A percentile compares a stretch with the other conserved stretches of the same genome.
Conservation (phyloP, 2,797 vertebrate species). For the Novumbra hubbsi region DNA sequence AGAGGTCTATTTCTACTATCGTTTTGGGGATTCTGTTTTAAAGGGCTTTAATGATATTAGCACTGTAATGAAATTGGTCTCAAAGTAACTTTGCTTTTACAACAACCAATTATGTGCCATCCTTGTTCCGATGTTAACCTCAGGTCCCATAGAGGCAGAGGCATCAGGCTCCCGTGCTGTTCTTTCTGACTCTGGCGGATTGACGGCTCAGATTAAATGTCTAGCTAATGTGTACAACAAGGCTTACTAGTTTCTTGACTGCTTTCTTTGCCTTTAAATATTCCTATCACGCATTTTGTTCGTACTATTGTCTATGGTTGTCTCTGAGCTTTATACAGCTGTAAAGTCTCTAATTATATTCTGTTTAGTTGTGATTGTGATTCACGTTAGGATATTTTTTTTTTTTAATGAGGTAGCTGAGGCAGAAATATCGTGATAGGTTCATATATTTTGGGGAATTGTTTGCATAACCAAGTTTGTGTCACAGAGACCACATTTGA, state of each 20-base stretch:
- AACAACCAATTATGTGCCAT: constrained; percentile 55
- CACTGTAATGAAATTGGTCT: constrained; percentile 56
- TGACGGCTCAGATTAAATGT: constrained; percentile 8
- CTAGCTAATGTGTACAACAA: constrained; percentile 5
- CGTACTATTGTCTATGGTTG: constrained; percentile 5
- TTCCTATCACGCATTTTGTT: not conserved
- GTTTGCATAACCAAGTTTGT: constrained; percentile 6
- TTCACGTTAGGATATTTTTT: not conserved
- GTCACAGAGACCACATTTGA: constrained; percentile 9
- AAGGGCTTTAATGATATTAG: constrained; percentile 64
- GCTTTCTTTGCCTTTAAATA: constrained; percentile 13
- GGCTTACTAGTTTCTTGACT: not conserved
- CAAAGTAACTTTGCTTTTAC: constrained; percentile 58
- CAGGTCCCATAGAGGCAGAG: not conserved
- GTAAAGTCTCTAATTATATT: not conserved
- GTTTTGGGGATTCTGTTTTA: constrained; percentile 55
- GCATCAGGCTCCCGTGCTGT: constrained; percentile 7
- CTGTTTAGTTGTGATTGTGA: not conserved
- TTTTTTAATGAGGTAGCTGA: too few species aligned
- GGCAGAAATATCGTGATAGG: not conserved
- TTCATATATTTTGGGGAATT: not conserved
- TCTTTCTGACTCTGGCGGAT: constrained; percentile 7
- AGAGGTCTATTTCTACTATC: constrained; percentile 54
- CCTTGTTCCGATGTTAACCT: constrained; percentile 46
- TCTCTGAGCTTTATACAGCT: constrained; percentile 10